Evolutionary conservation across 2,888 invertebrate genomes (phyloP).

Genomic region (Lagria hirta): DNA sequence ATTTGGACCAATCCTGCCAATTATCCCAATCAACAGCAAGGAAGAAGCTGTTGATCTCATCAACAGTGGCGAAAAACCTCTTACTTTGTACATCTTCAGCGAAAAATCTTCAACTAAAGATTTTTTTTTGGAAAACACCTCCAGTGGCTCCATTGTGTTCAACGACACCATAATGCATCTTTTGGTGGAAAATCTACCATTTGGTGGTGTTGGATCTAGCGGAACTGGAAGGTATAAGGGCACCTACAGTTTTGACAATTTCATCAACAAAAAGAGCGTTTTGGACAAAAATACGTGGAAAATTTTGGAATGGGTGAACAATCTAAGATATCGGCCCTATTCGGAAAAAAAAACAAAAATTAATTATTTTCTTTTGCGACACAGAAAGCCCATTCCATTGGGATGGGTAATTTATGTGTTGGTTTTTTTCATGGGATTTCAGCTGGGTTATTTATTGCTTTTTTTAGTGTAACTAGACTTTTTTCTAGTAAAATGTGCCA

Average conservation of each 20-base stretch:
- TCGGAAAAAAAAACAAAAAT: constrained; percentile 54
- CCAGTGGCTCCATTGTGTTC: constrained; percentile 76
- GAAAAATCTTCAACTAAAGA: constrained; percentile 60
- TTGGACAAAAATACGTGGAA: constrained; percentile 44
- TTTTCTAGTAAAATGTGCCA: no score
- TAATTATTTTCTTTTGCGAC: constrained; percentile 2
- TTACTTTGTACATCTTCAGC: constrained; percentile 86
- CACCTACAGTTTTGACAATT: constrained; percentile 84
- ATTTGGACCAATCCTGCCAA: constrained; percentile 94
- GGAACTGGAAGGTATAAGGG: constrained; percentile 97
- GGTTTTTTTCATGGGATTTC: no score
- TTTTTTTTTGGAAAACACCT: constrained; percentile 69
- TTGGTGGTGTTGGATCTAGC: constrained; percentile 94
- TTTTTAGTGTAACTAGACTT: no score
- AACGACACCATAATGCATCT: constrained; percentile 88
- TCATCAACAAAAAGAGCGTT: constrained; percentile 71
- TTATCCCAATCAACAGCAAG: constrained; percentile 77
- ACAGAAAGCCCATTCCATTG: no score
- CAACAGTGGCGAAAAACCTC: constrained; percentile 82
- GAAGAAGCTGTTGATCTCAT: constrained; percentile 91
- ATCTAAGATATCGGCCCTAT: constrained; percentile 86
- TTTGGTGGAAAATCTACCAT: constrained; percentile 88
- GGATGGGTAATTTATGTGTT: no score
- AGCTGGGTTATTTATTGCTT: no score
- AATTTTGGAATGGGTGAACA: constrained; percentile 66